Evolutionary conservation across 37 sponge, comb jelly and placozoan species (phyloP), one percentile per base, ranked within the genome.

Genomic region (Beroe forskalii): DNA sequence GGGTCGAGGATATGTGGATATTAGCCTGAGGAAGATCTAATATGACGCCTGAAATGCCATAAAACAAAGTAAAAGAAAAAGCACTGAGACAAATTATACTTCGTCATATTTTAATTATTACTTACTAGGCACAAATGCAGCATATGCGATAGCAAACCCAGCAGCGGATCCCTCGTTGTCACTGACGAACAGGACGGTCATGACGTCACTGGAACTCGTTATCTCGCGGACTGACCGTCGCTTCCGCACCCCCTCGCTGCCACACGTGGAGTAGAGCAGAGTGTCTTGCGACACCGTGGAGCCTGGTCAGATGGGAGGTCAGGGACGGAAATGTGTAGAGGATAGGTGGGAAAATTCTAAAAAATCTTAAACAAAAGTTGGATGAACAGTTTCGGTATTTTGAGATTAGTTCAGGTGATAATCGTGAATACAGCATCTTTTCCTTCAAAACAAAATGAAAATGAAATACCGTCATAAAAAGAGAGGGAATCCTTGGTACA

Each of bases 401-500:
- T n/a, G n/a, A n/a, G 9, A 20, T 55, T 55, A 55, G 60, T 55
- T 55, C 60, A 55, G 60, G 17, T 55, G 60, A 17, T 55, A 55
- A 9, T 55, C 60, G 9, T 9, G 60, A 9, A 55, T 20, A 55
- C 60, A 55, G 30, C 17, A 23, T n/a, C n/a, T n/a, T n/a, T n/a
- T n/a, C n/a, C n/a, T n/a, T n/a, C n/a, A n/a, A n/a, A n/a, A n/a
- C n/a, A n/a, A n/a, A n/a, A n/a, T n/a, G n/a, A n/a, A n/a, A 48
- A 48, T 22, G 4, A 33, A 23, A 33, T 80, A 80, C 86, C 86
- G 55, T 80, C 86, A 37, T 80, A 80, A 43, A 80, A 80, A 28
- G 44, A 43, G 28, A 80, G 86, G 17, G 86, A 80, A 25, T 80
- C 86, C 55, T 80, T 80, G 55, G 86, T 43, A 23, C 86, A 80